Evolutionary conservation across 2,797 vertebrate genomes (phyloP).

Genomic region (Aulostomus chinensis): DNA sequence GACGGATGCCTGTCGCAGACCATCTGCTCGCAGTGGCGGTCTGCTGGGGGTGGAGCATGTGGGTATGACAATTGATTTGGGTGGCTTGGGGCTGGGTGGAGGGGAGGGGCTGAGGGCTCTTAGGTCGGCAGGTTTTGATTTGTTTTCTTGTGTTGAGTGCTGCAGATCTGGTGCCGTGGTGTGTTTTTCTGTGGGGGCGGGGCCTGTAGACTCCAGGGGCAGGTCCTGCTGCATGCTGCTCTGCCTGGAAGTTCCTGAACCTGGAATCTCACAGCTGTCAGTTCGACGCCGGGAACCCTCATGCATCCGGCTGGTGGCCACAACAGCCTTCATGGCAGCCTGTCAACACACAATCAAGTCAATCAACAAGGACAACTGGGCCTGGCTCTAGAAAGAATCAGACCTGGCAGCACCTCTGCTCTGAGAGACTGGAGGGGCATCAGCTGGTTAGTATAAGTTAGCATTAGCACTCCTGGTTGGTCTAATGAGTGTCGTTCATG

Average conservation of each 20-base stretch:
- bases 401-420: too few relatives aligned
- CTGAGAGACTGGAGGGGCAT: too few relatives aligned
- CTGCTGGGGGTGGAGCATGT: constrained; percentile 43
- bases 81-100: constrained; percentile 53
- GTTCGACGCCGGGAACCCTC: constrained; percentile 82
- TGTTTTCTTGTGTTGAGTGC: not conserved
- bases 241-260: constrained; percentile 64
- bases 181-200: constrained; percentile 40
- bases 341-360: too few relatives aligned
- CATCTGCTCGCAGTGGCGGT: constrained; percentile 74
- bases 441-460: too few relatives aligned
- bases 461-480: too few relatives aligned
- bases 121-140: constrained; percentile 20
- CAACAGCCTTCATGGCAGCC: constrained; percentile 92
- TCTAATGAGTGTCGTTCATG: too few relatives aligned
- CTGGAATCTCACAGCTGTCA: constrained; percentile 74
- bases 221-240: constrained; percentile 75
- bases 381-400: too few relatives aligned
- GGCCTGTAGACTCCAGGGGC: constrained; percentile 51
- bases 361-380: too few relatives aligned
- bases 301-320: constrained; percentile 88
- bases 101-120: constrained; percentile 35
- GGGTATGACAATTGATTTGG: constrained; percentile 8
- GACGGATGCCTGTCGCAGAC: constrained; percentile 67
- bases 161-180: constrained; percentile 14